Evolutionary conservation across 1,140 invertebrate genomes (phyloP), one percentile per base, ranked within the genome.

Genomic region (Belonocnema kinseyi): DNA sequence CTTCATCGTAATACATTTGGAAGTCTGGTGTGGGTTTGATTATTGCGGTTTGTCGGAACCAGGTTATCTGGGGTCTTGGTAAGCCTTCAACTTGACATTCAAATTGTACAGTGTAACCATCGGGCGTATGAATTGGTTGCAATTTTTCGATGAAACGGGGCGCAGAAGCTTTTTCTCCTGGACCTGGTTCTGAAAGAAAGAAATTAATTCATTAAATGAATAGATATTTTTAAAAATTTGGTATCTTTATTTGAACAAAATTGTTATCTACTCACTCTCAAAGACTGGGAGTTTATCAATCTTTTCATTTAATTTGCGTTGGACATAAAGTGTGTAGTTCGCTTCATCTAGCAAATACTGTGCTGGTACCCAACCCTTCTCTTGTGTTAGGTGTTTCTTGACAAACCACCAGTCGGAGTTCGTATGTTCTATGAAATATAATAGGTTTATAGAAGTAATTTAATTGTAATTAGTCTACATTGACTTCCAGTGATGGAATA

Each of bases 321-420:
- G 95, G 4, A 98, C 93, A 84, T 97, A 97, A 12, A 95, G 88
- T 0, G 94, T 95, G 84, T 98, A 98, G 80, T 95, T 95, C 4
- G 92, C 90, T 88, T 97, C 95, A 86, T 97, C 95, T 92, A 97
- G 94, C 0, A 98, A 91, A 85, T 97, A 96, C 87, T 96, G 94
- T 4, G 96, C 95, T n/a, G 97, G 97, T 33, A 98, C 97, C 95
- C 96, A 98, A 73, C 97, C 97, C 86, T 95, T 96, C 91, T 98
- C 96, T 88, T 97, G 95, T 0, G 97, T 97, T 17, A 98, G 90
- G 89, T 96, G 94, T 90, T 98, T 98, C 81, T 94, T 94, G 0
- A 98, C 96, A 87, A 97, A 97, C 97, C 97, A 98, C 96, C 96
- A 98, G 85, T 98, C 97, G 78, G 92, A 89, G 84, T 96, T 96